Evolutionary conservation across 2,797 vertebrate genomes (phyloP).

Genomic region (Lates japonicus): DNA sequence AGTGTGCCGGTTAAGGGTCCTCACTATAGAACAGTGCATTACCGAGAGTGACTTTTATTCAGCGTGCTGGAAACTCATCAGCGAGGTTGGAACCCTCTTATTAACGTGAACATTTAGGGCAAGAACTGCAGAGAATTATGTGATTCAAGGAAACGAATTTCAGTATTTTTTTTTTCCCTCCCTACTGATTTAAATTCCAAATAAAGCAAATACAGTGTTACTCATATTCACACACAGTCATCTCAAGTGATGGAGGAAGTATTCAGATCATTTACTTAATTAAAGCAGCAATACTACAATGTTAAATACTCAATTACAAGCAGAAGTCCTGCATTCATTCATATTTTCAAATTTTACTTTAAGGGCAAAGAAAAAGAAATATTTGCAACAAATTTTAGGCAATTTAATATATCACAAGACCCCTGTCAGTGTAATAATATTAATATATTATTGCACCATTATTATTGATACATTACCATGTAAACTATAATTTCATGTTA

Average conservation of each 20-base stretch:
- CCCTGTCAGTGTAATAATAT: background rate
- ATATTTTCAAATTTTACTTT: too few relatives aligned
- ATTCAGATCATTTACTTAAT: conserved; percentile 3
- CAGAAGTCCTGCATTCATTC: conserved; percentile 10
- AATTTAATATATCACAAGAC: too few relatives aligned
- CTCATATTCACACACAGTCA: conserved; percentile 11
- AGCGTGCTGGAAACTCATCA: conserved; percentile 73
- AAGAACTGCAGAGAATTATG: conserved; percentile 41
- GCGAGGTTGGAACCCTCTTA: conserved; percentile 67
- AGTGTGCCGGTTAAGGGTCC: conserved; percentile 81
- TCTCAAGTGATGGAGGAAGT: conserved; percentile 5
- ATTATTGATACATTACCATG: background rate
- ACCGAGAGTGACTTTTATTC: conserved; percentile 74
- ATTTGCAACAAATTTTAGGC: background rate
- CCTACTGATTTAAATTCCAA: background rate
- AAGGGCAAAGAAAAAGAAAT: background rate
- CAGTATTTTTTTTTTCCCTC: conserved; percentile 5
- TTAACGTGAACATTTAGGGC: conserved; percentile 67
- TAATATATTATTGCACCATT: background rate
- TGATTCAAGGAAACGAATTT: conserved; percentile 45
- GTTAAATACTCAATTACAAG: conserved; percentile 7
- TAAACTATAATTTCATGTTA: background rate
- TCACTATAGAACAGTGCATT: conserved; percentile 75
- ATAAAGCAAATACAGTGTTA: conserved; percentile 24
- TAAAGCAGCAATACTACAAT: background rate